Percentiles rank a stretch among this genome's conserved stretches.
phyloP scores from a whole-genome alignment of 2,113 vertebrate species.

The Takifugu bimaculatus region DNA sequence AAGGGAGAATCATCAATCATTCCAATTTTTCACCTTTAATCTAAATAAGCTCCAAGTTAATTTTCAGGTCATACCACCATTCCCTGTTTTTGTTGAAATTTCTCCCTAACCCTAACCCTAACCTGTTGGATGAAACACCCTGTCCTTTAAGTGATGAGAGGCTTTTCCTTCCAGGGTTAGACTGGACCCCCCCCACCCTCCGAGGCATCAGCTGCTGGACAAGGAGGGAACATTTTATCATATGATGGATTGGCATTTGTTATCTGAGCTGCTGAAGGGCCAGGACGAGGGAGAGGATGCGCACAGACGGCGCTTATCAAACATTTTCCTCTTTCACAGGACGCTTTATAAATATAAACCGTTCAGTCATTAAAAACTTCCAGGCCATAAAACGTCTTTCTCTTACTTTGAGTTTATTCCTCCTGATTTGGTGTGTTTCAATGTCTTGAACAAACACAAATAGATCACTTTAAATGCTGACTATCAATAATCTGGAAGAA shows the following conservation, averaged over 20 bases:
- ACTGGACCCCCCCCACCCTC: too few species aligned
- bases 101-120: neutral
- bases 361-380: neutral
- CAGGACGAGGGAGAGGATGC: conserved; percentile 33
- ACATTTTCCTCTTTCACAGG: conserved; percentile 17
- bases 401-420: neutral
- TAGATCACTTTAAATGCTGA: too few species aligned
- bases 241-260: conserved; percentile 32
- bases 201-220: too few species aligned
- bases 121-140: neutral
- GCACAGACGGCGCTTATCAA: conserved; percentile 11
- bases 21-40: neutral
- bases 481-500: too few species aligned
- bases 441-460: too few species aligned
- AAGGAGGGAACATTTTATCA: conserved; percentile 1
- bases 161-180: too few species aligned
- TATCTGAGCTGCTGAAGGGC: conserved; percentile 29
- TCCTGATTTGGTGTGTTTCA: too few species aligned
- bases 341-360: conserved; percentile 4
- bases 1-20: neutral
- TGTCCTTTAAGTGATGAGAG: too few species aligned
- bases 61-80: neutral
- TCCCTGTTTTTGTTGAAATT: neutral
- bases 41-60: too few species aligned
- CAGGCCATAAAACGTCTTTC: neutral